Conservation (phyloP, 2,113 vertebrate genomes). For the Cyanocitta stelleri region DNA sequence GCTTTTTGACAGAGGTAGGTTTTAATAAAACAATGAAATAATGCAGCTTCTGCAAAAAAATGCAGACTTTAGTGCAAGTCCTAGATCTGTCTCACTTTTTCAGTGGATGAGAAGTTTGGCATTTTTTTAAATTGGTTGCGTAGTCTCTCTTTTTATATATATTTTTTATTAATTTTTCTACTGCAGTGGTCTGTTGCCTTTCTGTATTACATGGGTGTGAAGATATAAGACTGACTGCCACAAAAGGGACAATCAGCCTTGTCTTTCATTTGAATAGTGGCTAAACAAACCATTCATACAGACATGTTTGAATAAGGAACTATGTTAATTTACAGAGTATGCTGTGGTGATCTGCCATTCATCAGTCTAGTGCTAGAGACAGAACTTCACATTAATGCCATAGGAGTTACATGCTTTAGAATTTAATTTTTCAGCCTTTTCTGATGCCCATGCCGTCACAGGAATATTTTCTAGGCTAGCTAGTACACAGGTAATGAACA, state of each 20-base stretch:
- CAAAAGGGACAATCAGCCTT: not conserved
- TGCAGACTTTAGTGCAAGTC: not conserved
- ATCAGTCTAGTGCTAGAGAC: not conserved
- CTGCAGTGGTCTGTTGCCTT: not conserved
- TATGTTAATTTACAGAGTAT: not conserved
- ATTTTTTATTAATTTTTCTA: not conserved
- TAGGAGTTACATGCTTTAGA: not conserved
- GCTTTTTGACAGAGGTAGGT: not conserved
- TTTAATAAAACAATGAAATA: not conserved
- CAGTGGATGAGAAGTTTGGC: not conserved
- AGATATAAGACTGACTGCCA: not conserved
- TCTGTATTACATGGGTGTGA: not conserved
- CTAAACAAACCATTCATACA: not conserved
- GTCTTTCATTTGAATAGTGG: not conserved
- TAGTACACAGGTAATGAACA: not conserved
- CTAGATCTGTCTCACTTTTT: not conserved
- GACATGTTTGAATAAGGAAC: not conserved
- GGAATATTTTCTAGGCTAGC: not conserved
- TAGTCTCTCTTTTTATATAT: not conserved
- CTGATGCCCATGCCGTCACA: not conserved
- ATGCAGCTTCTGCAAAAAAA: not conserved
- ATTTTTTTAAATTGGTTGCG: not conserved
- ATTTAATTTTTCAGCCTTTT: not conserved
- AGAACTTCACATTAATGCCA: not conserved
- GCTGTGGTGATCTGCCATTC: not conserved